Conservation (phyloP, 1,140 invertebrate species). For the Schlechtendalia chinensis region DNA sequence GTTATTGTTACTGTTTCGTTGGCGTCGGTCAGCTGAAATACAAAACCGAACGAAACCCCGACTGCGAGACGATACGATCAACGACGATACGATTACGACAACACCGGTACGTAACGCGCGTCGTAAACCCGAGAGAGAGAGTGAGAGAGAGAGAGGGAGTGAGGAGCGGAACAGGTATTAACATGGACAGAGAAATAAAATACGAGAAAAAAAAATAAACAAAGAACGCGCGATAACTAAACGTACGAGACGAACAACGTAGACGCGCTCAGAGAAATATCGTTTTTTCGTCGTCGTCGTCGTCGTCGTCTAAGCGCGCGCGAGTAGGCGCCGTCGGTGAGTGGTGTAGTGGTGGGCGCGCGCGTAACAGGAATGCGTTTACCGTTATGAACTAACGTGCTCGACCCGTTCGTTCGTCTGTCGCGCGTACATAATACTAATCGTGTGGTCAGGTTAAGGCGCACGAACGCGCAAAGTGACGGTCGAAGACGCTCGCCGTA, state of each 20-base stretch:
- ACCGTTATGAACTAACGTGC: conserved; percentile 37
- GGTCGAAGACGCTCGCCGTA: no score
- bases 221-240: neutral
- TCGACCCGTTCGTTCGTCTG: neutral
- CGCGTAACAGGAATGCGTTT: conserved; percentile 31
- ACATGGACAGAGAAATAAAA: neutral
- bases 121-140: no score
- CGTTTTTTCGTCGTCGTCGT: no score
- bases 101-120: neutral
- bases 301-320: no score
- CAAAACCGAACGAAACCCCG: no score
- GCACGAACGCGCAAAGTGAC: no score
- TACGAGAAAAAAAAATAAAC: neutral
- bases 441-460: neutral
- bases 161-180: neutral
- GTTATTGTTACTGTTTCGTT: no score
- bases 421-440: neutral
- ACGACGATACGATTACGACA: no score
- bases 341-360: neutral
- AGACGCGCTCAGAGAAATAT: no score
- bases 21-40: no score
- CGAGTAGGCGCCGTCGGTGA: neutral
- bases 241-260: neutral
- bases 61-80: no score
- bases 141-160: no score